These are phyloP conservation scores for Acropternis orthonyx DNA, from an alignment of 2,797 vertebrate species.

Conservation along the genomic window DNA sequence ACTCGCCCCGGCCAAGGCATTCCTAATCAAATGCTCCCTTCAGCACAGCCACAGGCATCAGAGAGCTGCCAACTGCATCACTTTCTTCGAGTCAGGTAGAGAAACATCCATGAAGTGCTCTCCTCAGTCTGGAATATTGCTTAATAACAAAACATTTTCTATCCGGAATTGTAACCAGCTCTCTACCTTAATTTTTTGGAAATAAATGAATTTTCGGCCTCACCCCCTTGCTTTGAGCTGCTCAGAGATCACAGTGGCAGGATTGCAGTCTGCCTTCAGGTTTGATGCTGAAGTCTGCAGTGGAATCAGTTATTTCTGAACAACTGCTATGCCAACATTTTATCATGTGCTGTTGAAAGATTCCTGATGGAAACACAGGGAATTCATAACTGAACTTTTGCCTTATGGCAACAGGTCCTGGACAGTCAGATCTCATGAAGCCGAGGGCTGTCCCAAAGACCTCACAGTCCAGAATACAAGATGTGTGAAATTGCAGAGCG, in stretches of 20 bases:
- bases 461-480: background rate
- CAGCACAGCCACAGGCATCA: background rate
- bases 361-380: background rate
- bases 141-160: background rate
- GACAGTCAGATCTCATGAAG: background rate
- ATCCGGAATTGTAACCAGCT: background rate
- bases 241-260: background rate
- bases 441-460: background rate
- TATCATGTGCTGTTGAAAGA: background rate
- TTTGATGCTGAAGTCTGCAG: background rate
- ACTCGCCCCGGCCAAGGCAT: slow-evolving; percentile 40
- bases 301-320: background rate
- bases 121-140: background rate
- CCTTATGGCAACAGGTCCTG: background rate
- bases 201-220: background rate
- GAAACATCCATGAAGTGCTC: background rate
- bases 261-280: background rate
- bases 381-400: background rate
- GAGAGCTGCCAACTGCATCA: background rate
- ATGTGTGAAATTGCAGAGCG: background rate
- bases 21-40: slow-evolving; percentile 59
- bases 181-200: background rate
- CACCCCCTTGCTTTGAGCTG: background rate
- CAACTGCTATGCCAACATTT: background rate
- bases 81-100: background rate